Conservation (phyloP, 1,140 invertebrate species). For the Eumaeus atala region DNA sequence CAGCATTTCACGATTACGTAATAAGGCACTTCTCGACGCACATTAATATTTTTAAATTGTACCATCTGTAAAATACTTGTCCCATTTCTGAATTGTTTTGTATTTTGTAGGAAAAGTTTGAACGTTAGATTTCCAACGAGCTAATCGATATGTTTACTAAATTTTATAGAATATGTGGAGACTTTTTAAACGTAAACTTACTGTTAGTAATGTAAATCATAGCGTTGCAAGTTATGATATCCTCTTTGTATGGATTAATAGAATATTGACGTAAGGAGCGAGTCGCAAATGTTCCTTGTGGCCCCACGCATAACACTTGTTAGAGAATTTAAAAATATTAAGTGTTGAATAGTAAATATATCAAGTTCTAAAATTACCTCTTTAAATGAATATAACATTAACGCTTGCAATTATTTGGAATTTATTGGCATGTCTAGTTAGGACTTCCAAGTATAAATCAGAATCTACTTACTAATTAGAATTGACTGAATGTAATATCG, state of each 20-base stretch:
- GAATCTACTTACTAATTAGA: background rate
- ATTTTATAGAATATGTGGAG: background rate
- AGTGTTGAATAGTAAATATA: conserved; percentile 3
- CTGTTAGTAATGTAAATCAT: conserved; percentile 1
- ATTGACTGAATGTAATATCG: background rate
- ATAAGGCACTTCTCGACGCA: conserved; percentile 15
- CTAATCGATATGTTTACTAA: conserved; percentile 2
- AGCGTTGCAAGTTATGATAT: conserved; percentile 2
- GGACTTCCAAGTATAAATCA: background rate
- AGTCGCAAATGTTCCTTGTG: background rate
- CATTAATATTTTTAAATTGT: conserved; percentile 14
- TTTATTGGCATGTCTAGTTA: background rate
- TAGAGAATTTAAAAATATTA: background rate
- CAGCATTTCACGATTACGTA: conserved; percentile 18
- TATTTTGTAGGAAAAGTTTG: conserved; percentile 4
- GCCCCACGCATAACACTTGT: background rate
- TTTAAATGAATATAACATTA: conserved; percentile 1
- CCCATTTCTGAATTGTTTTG: background rate
- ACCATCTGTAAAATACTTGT: conserved; percentile 3
- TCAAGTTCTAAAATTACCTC: conserved; percentile 4
- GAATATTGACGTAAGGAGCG: conserved; percentile 2
- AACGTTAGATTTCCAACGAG: conserved; percentile 6
- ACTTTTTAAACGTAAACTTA: background rate
- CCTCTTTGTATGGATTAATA: conserved; percentile 2
- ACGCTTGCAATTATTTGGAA: background rate